These are phyloP conservation scores for Dorcus parallelipipedus DNA, from an alignment of 2,888 invertebrate genomes.

Conservation along the genomic window DNA sequence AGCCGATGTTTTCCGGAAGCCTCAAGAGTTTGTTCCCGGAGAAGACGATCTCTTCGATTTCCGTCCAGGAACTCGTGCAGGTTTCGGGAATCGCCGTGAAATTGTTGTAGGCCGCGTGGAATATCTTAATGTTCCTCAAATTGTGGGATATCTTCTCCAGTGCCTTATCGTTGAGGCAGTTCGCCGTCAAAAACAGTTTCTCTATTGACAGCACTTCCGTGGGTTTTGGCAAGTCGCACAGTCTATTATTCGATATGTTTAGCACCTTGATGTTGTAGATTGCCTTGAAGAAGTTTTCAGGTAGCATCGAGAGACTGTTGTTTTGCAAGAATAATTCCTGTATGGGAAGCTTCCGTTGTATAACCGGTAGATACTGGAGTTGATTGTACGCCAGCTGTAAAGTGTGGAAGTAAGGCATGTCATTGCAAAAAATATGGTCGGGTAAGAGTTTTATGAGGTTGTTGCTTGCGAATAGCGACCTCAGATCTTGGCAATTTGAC, in stretches of 20 bases:
- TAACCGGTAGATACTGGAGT: conserved; percentile 68
- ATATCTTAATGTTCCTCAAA: conserved; percentile 62
- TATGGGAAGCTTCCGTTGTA: conserved; percentile 64
- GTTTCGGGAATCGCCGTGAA: conserved; percentile 70
- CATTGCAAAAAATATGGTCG: conserved; percentile 70
- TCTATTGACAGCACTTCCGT: conserved; percentile 61
- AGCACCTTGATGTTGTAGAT: conserved; percentile 63
- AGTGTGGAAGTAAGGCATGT: conserved; percentile 68
- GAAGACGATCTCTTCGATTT: conserved; percentile 76
- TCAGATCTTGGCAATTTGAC: conserved; percentile 67
- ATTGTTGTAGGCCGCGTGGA: conserved; percentile 79
- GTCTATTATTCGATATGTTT: conserved; percentile 76
- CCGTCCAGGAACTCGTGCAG: conserved; percentile 71
- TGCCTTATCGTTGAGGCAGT: conserved; percentile 67
- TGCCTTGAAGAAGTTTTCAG: conserved; percentile 72
- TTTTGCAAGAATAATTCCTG: conserved; percentile 73
- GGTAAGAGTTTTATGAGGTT: conserved; percentile 68
- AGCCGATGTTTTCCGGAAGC: conserved; percentile 73
- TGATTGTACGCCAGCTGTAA: conserved; percentile 77
- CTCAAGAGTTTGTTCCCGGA: conserved; percentile 77
- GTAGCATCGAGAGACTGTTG: conserved; percentile 71
- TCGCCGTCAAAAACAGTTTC: conserved; percentile 70
- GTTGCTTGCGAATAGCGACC: conserved; percentile 71
- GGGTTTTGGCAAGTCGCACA: conserved; percentile 62
- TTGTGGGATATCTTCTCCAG: conserved; percentile 58